Evolutionary conservation across 2,797 vertebrate genomes (phyloP).

Genomic region (Aplochiton taeniatus): DNA sequence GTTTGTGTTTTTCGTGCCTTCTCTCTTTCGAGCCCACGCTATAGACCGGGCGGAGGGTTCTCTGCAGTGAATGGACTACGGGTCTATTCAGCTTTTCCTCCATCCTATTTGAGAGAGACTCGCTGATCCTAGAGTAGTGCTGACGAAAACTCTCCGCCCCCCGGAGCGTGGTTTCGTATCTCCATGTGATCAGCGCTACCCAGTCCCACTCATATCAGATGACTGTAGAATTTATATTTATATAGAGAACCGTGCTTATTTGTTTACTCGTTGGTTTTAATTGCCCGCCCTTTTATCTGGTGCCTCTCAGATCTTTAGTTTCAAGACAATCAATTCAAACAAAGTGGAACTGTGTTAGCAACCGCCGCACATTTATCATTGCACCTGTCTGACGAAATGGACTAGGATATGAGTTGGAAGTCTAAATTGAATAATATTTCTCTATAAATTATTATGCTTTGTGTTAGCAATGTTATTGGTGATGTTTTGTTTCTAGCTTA

Average conservation of each 20-base stretch:
- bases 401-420: too few species aligned
- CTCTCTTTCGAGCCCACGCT: conserved; percentile 74
- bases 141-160: background rate
- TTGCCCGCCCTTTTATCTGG: conserved; percentile 63
- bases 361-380: background rate
- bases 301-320: conserved; percentile 73
- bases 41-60: conserved; percentile 55
- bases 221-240: conserved; percentile 75
- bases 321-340: conserved; percentile 77
- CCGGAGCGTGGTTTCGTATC: background rate
- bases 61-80: conserved; percentile 51
- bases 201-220: conserved; percentile 53
- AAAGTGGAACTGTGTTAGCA: conserved; percentile 17
- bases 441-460: conserved; percentile 12
- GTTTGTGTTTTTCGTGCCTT: conserved; percentile 81
- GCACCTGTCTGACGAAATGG: too few species aligned
- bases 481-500: conserved; percentile 46
- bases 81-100: conserved; percentile 45
- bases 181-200: conserved; percentile 56
- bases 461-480: conserved; percentile 57
- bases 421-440: too few species aligned
- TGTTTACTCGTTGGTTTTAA: conserved; percentile 61
- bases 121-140: conserved; percentile 27
- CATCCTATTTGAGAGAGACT: conserved; percentile 36
- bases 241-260: conserved; percentile 65